Evolutionary conservation across 2,797 vertebrate genomes (phyloP), one percentile per base, ranked within the genome.

Genomic region (Myripristis murdjan): DNA sequence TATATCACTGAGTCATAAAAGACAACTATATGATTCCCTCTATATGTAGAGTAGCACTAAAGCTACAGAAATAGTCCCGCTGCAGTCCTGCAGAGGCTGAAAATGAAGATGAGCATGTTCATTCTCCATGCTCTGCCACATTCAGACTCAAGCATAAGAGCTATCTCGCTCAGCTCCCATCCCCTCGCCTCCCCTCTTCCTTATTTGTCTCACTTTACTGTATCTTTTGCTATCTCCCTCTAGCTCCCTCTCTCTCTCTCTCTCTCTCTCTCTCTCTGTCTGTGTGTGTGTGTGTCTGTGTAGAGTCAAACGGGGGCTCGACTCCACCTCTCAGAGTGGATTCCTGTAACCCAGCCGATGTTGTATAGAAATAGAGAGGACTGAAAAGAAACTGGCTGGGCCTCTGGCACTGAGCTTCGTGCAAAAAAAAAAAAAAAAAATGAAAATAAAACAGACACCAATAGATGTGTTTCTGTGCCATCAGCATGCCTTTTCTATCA

Each of bases 1-100:
- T 53, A 54, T 71, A 43, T 77, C 68, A 78, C 69, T 68, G 61
- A 95, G 93, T 0, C 95, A 92, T 59, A 96, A 96, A 89, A 95
- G 96, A 96, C 26, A 93, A 28, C 64, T 39, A 51, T 35, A 53
- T 31, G 35, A 35, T 54, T n/a, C 6, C 23, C 49, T 12, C 24
- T n/a, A n/a, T 54, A 14, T 60, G 33, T 35, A 8, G 16, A 10
- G 35, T 24, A 4, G 60, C 33, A 1, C 33, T 22, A 46, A 66
- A 59, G 44, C 49, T 35, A 44, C 51, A 81, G 54, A 59, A 54
- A 67, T 11, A 56, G 51, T 31, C 8, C 18, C 8, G 46, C 63
- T 58, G 48, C 63, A 65, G 62, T 1, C 49, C 24, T 64, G 64
- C 64, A 2, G 41, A 54, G 63, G 28, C 43, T 67, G 68, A 47